Conservation (phyloP, 2,113 vertebrate genomes). For the Corythoichthys intestinalis region DNA sequence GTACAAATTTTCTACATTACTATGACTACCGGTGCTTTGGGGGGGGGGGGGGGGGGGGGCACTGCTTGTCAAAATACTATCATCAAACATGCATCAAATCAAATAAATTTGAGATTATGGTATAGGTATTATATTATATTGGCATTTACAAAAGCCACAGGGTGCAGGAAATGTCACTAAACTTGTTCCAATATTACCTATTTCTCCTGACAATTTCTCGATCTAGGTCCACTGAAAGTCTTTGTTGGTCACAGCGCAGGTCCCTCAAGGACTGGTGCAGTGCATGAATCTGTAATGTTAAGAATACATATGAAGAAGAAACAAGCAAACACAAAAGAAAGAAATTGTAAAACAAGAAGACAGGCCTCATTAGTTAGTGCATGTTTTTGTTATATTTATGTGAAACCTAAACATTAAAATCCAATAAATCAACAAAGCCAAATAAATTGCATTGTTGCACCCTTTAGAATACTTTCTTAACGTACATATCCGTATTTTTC, state of each 20-base stretch:
- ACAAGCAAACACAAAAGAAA: not conserved
- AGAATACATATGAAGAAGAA: conserved; percentile 6
- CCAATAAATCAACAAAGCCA: not conserved
- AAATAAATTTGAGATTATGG: no score
- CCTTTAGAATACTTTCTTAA: conserved; percentile 22
- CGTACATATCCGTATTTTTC: no score
- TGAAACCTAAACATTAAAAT: not conserved
- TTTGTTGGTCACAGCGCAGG: conserved; percentile 82
- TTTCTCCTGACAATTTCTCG: conserved; percentile 84
- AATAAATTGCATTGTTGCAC: not conserved
- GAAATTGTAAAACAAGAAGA: not conserved
- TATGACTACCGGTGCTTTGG: no score
- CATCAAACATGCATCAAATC: no score
- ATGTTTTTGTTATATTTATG: not conserved
- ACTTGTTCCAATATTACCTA: conserved; percentile 64
- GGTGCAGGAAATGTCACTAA: no score
- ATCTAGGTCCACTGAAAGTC: conserved; percentile 82
- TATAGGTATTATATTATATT: no score
- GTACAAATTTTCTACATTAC: no score
- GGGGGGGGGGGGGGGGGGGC: no score
- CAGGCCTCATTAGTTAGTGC: not conserved
- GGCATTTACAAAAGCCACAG: no score
- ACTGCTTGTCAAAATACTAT: no score
- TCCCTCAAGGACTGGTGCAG: conserved; percentile 88
- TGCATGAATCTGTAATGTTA: conserved; percentile 76